Conservation (phyloP, 2,797 vertebrate species). For the Coccyzus lansbergi region DNA sequence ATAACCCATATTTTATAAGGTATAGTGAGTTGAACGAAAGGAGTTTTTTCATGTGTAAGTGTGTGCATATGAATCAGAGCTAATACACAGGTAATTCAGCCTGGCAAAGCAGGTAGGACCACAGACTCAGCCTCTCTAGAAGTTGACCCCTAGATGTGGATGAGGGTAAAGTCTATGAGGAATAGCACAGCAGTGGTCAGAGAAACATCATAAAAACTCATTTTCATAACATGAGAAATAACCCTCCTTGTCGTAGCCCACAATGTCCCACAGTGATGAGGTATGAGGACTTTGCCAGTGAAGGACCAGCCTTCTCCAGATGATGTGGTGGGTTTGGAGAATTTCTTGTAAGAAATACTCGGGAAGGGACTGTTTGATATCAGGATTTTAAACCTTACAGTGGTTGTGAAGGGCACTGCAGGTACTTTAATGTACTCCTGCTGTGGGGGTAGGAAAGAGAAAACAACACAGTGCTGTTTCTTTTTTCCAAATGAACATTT, state of each 20-base stretch:
- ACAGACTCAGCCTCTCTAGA: not conserved
- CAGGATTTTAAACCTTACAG: not conserved
- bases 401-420: not conserved
- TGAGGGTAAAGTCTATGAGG: not conserved
- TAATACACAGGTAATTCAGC: constrained; percentile 1
- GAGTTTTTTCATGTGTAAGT: not conserved
- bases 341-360: not conserved
- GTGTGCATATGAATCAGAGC: constrained; percentile 2
- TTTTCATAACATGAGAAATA: not conserved
- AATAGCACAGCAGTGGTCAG: not conserved
- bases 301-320: not conserved
- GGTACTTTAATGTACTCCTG: not conserved
- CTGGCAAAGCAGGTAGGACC: not conserved
- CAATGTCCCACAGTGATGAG: not conserved
- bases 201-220: not conserved
- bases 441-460: not conserved
- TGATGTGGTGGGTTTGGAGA: not conserved
- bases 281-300: not conserved
- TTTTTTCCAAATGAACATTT: not conserved
- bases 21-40: constrained; percentile 56
- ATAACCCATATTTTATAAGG: constrained; percentile 75
- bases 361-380: not conserved
- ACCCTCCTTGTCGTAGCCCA: not conserved
- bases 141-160: not conserved
- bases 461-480: not conserved